phyloP scores from a whole-genome alignment of 2,113 vertebrate species.

The Lontra canadensis region DNA sequence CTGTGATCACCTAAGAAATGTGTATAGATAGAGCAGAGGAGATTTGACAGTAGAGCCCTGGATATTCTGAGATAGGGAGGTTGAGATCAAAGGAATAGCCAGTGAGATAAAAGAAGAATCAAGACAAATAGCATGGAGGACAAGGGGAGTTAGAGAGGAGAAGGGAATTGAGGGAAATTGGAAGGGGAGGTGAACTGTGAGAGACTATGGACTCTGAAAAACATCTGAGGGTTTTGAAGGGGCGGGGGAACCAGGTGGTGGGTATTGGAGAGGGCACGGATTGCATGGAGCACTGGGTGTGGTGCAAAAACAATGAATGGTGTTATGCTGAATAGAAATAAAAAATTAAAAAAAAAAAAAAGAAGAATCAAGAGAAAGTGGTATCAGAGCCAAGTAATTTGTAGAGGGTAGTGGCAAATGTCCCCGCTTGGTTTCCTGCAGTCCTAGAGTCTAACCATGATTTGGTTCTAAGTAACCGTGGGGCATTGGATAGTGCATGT shows the following conservation, averaged over 20 bases:
- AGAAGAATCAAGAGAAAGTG: not conserved
- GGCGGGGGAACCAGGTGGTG: too few species aligned
- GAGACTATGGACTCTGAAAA: too few species aligned
- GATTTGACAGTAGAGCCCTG: not conserved
- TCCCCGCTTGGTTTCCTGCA: not conserved
- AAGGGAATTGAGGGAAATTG: too few species aligned
- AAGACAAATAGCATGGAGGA: not conserved
- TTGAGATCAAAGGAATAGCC: not conserved
- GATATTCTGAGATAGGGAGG: not conserved
- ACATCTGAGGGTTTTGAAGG: too few species aligned
- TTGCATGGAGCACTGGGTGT: too few species aligned
- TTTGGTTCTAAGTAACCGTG: not conserved
- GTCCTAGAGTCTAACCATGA: not conserved
- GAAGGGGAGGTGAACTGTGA: too few species aligned
- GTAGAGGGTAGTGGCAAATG: not conserved
- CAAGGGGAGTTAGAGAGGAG: too few species aligned
- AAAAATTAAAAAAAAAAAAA: not conserved
- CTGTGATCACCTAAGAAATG: conserved; percentile 14
- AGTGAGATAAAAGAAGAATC: not conserved
- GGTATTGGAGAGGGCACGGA: too few species aligned
- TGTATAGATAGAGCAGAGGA: not conserved
- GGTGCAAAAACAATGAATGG: too few species aligned
- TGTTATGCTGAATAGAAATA: too few species aligned
- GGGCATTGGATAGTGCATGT: not conserved
- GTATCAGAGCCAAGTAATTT: not conserved